A percentile compares a stretch with the other conserved stretches of the same genome.
Conservation (phyloP, 2,888 invertebrate genomes). For the Adineta ricciae region DNA sequence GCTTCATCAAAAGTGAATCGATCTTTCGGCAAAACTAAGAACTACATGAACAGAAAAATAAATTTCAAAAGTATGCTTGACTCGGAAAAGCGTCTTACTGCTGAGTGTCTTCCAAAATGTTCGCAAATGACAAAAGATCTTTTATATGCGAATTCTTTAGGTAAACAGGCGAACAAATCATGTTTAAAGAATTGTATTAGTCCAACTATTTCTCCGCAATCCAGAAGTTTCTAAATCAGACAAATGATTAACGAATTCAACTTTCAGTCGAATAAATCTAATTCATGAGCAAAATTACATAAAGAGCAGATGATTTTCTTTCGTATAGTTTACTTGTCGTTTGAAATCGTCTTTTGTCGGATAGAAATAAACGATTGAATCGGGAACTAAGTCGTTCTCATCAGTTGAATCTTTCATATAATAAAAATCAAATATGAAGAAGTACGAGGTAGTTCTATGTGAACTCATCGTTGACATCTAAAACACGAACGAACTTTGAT, state of each 20-base stretch:
- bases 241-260: not conserved
- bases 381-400: not conserved
- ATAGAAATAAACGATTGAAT: not conserved
- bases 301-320: not conserved
- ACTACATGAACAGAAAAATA: not conserved
- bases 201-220: not conserved
- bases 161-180: not conserved
- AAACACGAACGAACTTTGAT: not conserved
- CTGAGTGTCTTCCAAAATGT: not conserved
- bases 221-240: not conserved
- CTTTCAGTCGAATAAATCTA: not conserved
- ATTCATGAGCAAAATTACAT: not conserved
- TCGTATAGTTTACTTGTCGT: not conserved
- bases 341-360: not conserved
- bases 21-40: not conserved
- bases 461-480: not conserved
- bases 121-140: not conserved
- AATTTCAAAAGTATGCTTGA: not conserved
- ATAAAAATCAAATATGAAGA: conserved; percentile 15
- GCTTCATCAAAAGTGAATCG: not conserved
- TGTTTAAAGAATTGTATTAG: not conserved
- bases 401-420: not conserved
- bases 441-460: not conserved
- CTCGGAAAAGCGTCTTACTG: not conserved
- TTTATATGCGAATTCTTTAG: not conserved